Base-by-base conservation (phyloP, 2,888 invertebrate genomes). In the Megalurothrips usitatus region DNA sequence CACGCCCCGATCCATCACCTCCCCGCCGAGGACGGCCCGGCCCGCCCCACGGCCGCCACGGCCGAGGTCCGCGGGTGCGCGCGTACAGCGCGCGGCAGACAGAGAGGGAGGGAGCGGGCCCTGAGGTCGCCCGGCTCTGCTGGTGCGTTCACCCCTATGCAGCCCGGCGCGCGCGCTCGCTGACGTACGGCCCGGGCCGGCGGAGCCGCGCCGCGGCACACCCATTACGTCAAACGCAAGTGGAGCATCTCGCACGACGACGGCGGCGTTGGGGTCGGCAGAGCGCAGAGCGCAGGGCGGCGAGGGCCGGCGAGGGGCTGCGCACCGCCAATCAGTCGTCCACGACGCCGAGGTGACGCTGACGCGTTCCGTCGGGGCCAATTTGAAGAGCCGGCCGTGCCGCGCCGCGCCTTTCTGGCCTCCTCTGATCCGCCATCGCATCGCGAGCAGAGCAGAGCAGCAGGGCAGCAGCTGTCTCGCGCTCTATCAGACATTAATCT, bases 401-500 rank as follows among this genome's bases (percentile, higher is more conserved):
- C 58, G 14, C 14, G 58, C 19, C 58, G 14, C n/a, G 58, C 19
- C 58, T 6, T 6, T 43, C 34, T 43, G 34, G 34, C 34, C 6
- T 43, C 6, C 34, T 43, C 34, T 43, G 34, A 43, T 43, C 34
- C 34, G 34, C 19, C 17, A 14, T 19, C 0, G 58, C 19, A 19
- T n/a, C n/a, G n/a, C n/a, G n/a, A n/a, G n/a, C n/a, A n/a, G n/a
- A n/a, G n/a, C n/a, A n/a, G n/a, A n/a, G n/a, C n/a, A n/a, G n/a
- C 63, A n/a, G 68, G 23, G 68, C 0, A 12, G 68, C 68, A 75
- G 68, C 68, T 75, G 68, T 75, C 68, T 75, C 68, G 23, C 68
- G 23, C 68, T 75, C 68, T 75, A 75, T 75, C 68, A 26, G 68
- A 75, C 68, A 75, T 75, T 75, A 75, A 75, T 75, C 68, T 75